A percentile compares a stretch with the other conserved stretches of the same genome.
Evolutionary conservation across 2,888 invertebrate species (phyloP).

Genomic region (Cepaea hortensis): DNA sequence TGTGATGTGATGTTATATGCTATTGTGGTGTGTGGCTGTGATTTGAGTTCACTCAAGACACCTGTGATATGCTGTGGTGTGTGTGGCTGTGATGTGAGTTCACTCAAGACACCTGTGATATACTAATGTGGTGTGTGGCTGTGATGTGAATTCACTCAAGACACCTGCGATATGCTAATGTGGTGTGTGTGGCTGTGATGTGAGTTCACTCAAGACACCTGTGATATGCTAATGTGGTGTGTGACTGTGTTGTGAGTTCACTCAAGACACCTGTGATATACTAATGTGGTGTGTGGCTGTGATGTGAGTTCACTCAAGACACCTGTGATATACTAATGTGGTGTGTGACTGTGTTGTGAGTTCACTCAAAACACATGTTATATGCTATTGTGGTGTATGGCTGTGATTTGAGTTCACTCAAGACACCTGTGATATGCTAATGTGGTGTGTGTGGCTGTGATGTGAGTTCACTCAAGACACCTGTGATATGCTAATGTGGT

Average conservation of each 20-base stretch:
- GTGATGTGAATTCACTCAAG: too few relatives aligned
- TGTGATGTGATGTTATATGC: constrained; percentile 16
- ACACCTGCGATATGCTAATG: too few relatives aligned
- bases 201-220: constrained; percentile 9
- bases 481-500: constrained; percentile 11
- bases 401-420: background rate
- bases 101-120: too few relatives aligned
- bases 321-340: constrained; percentile 24
- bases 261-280: constrained; percentile 21
- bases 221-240: background rate
- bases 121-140: too few relatives aligned
- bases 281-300: background rate
- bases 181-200: background rate
- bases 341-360: background rate
- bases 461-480: constrained; percentile 1
- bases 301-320: background rate
- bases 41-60: background rate
- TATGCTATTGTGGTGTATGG: too few relatives aligned
- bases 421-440: constrained; percentile 26
- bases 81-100: too few relatives aligned
- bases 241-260: background rate
- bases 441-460: too few relatives aligned
- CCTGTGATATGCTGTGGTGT: background rate
- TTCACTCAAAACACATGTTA: background rate
- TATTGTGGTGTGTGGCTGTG: too few relatives aligned